A percentile compares a stretch with the other conserved stretches of the same genome.
These are phyloP conservation scores for Oedothorax gibbosus DNA, from an alignment of 1,140 invertebrate species.

Conservation along the genomic window DNA sequence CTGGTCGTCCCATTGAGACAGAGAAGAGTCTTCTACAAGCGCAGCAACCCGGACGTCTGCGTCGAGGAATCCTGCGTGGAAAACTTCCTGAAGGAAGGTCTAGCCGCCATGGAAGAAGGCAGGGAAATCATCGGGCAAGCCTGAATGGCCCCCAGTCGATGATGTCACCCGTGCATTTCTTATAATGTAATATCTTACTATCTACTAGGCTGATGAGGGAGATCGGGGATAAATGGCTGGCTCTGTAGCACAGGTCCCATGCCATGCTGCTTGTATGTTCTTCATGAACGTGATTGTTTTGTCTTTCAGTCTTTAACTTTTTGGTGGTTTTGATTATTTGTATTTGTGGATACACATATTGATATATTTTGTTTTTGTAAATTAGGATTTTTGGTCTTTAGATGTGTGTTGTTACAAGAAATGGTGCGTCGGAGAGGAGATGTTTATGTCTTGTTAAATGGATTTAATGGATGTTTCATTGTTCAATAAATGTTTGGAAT, in stretches of 20 bases:
- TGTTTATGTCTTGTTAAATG: conserved; percentile 44
- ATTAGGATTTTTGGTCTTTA: conserved; percentile 7
- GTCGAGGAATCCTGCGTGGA: conserved; percentile 51
- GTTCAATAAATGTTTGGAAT: conserved; percentile 51
- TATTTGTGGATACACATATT: conserved; percentile 2
- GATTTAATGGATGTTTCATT: conserved; percentile 49
- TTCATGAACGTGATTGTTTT: conserved; percentile 20
- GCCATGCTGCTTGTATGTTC: conserved; percentile 16
- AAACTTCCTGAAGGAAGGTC: conserved; percentile 30
- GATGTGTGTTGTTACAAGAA: not conserved
- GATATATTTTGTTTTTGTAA: not conserved
- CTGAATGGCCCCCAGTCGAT: conserved; percentile 5
- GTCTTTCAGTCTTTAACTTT: conserved; percentile 39
- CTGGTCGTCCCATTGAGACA: conserved; percentile 54
- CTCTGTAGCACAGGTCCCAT: not conserved
- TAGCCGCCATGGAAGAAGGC: conserved; percentile 37
- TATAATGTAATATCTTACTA: conserved; percentile 5
- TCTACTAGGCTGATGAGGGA: conserved; percentile 24
- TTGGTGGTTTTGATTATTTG: conserved; percentile 23
- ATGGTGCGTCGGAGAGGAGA: not conserved
- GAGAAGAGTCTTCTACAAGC: conserved; percentile 62
- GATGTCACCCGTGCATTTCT: not conserved
- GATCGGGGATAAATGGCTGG: not conserved
- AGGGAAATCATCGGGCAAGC: conserved; percentile 32
- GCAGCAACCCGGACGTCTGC: conserved; percentile 54